Percentiles rank a stretch among this genome's conserved stretches.
These are phyloP conservation scores for Esox lucius DNA, from an alignment of 2,797 vertebrate genomes.

Conservation along the genomic window DNA sequence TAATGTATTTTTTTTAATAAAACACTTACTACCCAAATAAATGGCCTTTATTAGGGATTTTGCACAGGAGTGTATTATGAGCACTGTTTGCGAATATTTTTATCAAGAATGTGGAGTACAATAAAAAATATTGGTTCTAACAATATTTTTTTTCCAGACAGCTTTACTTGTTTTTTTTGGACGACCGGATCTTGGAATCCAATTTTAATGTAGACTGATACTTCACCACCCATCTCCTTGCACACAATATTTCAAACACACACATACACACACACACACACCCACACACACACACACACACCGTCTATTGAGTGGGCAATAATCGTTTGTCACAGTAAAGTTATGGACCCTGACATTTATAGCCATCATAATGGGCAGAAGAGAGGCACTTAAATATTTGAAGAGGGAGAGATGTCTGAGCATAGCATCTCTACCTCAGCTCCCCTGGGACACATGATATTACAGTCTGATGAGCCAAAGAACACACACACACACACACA, in stretches of 20 bases:
- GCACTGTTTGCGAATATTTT: no score
- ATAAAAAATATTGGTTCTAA: no score
- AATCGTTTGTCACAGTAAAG: constrained; percentile 4
- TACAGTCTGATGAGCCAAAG: not conserved
- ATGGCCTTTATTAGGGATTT: no score
- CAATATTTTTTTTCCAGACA: no score
- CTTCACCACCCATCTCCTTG: no score
- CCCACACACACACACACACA: not conserved
- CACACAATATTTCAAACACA: not conserved
- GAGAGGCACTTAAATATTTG: constrained; percentile 11
- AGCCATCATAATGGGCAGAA: constrained; percentile 4
- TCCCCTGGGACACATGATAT: constrained; percentile 11
- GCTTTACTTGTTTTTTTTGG: no score
- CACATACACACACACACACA: not conserved
- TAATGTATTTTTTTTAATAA: no score
- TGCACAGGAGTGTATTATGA: no score
- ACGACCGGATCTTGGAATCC: no score
- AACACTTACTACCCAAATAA: no score
- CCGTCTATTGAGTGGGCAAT: not conserved
- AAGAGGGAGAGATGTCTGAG: constrained; percentile 12
- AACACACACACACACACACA: constrained; percentile 10
- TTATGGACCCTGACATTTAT: constrained; percentile 12
- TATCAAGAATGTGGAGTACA: no score
- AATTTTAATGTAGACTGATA: no score
- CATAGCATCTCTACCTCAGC: not conserved